Evolutionary conservation across 2,113 vertebrate species (phyloP).

Genomic region (Alces alces): DNA sequence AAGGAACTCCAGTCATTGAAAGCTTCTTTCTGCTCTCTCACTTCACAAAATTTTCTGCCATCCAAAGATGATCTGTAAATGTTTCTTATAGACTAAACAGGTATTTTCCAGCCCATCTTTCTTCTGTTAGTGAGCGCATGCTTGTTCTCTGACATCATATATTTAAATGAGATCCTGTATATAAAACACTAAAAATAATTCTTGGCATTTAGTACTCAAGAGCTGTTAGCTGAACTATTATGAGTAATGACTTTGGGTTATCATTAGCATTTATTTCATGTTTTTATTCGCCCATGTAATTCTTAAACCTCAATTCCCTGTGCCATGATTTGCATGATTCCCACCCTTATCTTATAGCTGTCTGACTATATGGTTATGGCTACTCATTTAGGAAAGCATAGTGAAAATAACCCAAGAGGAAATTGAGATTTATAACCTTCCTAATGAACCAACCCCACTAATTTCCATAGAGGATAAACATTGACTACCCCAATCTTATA

Average conservation of each 20-base stretch:
- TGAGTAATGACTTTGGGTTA: slow-evolving; percentile 3
- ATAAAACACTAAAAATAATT: background rate
- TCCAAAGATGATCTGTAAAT: background rate
- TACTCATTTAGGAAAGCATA: background rate
- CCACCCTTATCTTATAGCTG: background rate
- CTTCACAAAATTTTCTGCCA: background rate
- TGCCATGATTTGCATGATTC: background rate
- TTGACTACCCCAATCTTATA: background rate
- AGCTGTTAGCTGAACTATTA: background rate
- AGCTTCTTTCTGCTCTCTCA: background rate
- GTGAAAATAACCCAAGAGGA: background rate
- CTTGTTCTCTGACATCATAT: background rate
- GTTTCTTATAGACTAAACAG: background rate
- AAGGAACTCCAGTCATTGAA: background rate
- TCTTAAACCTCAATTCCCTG: background rate
- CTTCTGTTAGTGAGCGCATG: background rate
- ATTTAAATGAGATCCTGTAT: slow-evolving; percentile 11
- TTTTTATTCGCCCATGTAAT: background rate
- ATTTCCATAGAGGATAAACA: background rate
- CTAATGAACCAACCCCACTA: background rate
- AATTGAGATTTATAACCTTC: background rate
- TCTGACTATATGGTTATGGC: background rate
- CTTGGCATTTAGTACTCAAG: background rate
- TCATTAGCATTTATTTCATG: background rate
- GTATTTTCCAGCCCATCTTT: background rate